Evolutionary conservation across 2,888 invertebrate species (phyloP).

Genomic region (Petrophora chlorosata): DNA sequence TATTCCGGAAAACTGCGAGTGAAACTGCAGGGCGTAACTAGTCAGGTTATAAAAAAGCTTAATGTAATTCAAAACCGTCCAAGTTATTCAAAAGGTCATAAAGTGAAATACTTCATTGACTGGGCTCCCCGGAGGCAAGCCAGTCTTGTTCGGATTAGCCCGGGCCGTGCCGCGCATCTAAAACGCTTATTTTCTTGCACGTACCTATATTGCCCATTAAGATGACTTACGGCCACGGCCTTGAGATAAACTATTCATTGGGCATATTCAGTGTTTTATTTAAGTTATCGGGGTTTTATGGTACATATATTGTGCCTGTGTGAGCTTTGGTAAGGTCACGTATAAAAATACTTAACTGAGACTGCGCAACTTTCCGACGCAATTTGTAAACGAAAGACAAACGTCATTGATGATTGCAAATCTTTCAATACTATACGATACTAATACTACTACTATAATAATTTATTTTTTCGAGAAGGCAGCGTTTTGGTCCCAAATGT

Average conservation of each 20-base stretch:
- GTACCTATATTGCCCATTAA: constrained; percentile 33
- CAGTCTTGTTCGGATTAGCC: constrained; percentile 33
- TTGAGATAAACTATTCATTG: constrained; percentile 35
- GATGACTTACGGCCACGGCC: constrained; percentile 29
- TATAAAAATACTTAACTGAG: too few relatives aligned
- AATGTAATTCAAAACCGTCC: constrained; percentile 10
- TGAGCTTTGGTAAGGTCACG: constrained; percentile 5
- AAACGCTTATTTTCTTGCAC: constrained; percentile 20
- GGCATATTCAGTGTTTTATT: constrained; percentile 25
- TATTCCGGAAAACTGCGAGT: too few relatives aligned
- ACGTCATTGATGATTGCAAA: too few relatives aligned
- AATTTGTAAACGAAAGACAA: too few relatives aligned
- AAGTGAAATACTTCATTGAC: constrained; percentile 23
- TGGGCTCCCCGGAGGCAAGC: constrained; percentile 15
- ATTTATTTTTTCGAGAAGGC: too few relatives aligned
- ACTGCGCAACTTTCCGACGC: too few relatives aligned
- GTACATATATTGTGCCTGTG: background rate
- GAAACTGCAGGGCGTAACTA: too few relatives aligned
- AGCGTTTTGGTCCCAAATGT: too few relatives aligned
- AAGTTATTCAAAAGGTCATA: constrained; percentile 26
- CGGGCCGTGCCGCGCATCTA: constrained; percentile 30
- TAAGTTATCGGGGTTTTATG: constrained; percentile 14
- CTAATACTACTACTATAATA: too few relatives aligned
- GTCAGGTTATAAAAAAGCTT: too few relatives aligned
- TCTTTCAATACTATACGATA: too few relatives aligned